phyloP scores from a whole-genome alignment of 2,797 vertebrate species.

The Menidia menidia region DNA sequence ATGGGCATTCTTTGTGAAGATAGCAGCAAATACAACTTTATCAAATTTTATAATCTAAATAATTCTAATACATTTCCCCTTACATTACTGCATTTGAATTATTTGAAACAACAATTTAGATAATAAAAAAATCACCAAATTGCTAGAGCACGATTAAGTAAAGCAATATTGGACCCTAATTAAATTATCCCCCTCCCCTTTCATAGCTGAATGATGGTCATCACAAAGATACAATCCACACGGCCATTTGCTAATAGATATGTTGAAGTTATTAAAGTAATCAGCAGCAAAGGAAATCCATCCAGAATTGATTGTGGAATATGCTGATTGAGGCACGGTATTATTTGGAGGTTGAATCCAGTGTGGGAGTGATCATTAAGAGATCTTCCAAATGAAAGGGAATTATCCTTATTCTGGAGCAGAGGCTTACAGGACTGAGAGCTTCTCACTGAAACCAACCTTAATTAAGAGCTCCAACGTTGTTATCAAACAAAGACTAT shows the following conservation, averaged over 20 bases:
- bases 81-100: conserved; percentile 26
- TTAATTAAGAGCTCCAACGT: conserved; percentile 76
- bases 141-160: conserved; percentile 49
- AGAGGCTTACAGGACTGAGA: conserved; percentile 68
- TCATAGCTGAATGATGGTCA: conserved; percentile 73
- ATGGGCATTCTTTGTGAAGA: conserved; percentile 49
- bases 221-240: conserved; percentile 66
- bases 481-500: conserved; percentile 45
- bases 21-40: conserved; percentile 43
- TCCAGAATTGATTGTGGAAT: conserved; percentile 80
- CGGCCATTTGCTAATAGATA: conserved; percentile 76
- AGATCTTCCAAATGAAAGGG: conserved; percentile 75
- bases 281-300: conserved; percentile 77
- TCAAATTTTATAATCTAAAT: conserved; percentile 40
- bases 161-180: conserved; percentile 66
- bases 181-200: conserved; percentile 68
- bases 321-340: conserved; percentile 75
- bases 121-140: conserved; percentile 65
- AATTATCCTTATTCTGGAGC: conserved; percentile 76
- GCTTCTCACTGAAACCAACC: conserved; percentile 66
- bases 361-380: conserved; percentile 83
- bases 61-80: conserved; percentile 33
- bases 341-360: conserved; percentile 76
- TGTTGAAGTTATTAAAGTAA: conserved; percentile 80
- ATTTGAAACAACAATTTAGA: conserved; percentile 59